Conservation (phyloP, 2,797 vertebrate genomes). For the Otus scops region DNA sequence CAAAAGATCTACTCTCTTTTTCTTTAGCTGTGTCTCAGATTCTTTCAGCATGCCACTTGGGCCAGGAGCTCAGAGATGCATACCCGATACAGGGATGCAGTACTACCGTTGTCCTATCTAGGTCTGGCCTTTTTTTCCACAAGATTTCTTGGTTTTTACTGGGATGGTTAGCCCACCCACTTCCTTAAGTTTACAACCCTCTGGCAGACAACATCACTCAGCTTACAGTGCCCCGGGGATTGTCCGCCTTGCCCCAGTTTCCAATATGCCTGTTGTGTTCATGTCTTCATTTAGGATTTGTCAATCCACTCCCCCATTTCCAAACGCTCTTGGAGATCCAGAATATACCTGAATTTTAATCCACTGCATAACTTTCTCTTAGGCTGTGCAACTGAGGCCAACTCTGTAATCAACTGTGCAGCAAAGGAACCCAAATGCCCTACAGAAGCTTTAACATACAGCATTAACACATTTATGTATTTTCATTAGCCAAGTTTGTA, state of each 20-base stretch:
- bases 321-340: neutral
- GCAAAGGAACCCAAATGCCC: neutral
- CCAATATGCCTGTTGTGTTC: neutral
- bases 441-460: neutral
- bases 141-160: neutral
- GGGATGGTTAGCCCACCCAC: neutral
- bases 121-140: neutral
- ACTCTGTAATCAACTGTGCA: neutral
- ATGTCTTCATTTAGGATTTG: neutral
- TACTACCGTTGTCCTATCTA: accelerated
- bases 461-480: neutral
- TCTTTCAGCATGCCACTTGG: neutral
- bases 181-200: neutral
- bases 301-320: neutral
- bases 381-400: neutral
- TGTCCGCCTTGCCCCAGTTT: neutral
- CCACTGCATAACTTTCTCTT: neutral
- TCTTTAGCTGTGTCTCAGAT: neutral
- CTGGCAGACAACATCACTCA: neutral
- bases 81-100: accelerated
- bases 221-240: neutral
- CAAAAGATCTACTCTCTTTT: neutral
- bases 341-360: neutral
- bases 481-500: neutral
- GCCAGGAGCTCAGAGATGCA: neutral